phyloP scores from a whole-genome alignment of 2,797 vertebrate genomes.

The Thaleichthys pacificus region DNA sequence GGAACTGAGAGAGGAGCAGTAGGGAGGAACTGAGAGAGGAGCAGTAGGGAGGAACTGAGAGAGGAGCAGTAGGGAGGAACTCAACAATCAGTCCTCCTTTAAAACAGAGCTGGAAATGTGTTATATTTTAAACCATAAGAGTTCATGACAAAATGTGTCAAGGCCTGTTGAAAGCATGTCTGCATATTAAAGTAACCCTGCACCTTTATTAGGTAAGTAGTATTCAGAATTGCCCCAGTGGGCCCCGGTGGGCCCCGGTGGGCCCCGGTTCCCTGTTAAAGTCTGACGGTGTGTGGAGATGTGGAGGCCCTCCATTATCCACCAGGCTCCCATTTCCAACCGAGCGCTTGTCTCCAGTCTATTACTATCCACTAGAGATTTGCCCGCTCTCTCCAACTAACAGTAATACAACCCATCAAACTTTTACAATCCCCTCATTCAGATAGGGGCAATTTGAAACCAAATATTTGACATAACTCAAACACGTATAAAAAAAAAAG shows the following conservation, averaged over 20 bases:
- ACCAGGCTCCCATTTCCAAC: slow-evolving; percentile 52
- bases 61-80: too few species aligned
- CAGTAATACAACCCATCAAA: slow-evolving; percentile 64
- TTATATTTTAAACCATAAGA: slow-evolving; percentile 21
- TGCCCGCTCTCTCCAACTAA: slow-evolving; percentile 39
- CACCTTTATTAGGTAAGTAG: slow-evolving; percentile 28
- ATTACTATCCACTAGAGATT: slow-evolving; percentile 64
- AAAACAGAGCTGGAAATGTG: slow-evolving; percentile 20
- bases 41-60: not conserved
- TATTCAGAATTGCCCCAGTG: slow-evolving; percentile 33
- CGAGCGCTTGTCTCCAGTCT: slow-evolving; percentile 46
- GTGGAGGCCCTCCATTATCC: slow-evolving; percentile 23
- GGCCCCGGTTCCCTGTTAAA: slow-evolving; percentile 35
- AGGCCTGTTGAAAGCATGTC: slow-evolving; percentile 14
- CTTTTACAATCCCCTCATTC: slow-evolving; percentile 63
- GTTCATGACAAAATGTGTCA: slow-evolving; percentile 19
- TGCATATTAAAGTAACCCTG: slow-evolving; percentile 28
- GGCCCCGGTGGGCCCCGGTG: slow-evolving; percentile 2
- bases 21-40: too few species aligned
- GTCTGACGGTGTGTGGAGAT: not conserved
- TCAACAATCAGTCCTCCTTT: slow-evolving; percentile 21
- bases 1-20: too few species aligned
- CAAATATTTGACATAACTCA: slow-evolving; percentile 59
- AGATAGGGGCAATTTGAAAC: slow-evolving; percentile 59
- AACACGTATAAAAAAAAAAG: slow-evolving; percentile 31